These are phyloP conservation scores for Aptenodytes patagonicus DNA, from an alignment of 2,113 vertebrate genomes.

Conservation along the genomic window DNA sequence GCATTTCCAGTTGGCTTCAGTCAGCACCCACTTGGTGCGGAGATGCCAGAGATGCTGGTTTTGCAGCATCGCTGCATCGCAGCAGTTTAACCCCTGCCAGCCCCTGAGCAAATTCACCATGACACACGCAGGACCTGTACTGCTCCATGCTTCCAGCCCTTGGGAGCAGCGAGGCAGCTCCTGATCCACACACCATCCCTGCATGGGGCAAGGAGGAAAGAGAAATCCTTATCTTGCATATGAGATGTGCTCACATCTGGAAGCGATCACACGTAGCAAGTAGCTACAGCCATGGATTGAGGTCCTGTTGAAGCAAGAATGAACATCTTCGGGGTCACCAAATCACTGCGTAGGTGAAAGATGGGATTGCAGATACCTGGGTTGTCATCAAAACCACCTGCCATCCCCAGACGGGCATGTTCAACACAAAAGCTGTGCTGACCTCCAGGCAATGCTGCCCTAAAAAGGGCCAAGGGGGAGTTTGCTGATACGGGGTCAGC, in stretches of 20 bases:
- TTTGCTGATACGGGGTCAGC: background rate
- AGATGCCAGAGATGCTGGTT: background rate
- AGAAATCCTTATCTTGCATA: background rate
- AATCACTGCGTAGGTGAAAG: background rate
- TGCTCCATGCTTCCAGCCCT: background rate
- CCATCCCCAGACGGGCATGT: background rate
- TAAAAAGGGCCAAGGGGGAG: background rate
- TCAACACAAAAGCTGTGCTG: background rate
- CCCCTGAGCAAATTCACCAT: background rate
- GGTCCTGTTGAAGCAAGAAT: background rate
- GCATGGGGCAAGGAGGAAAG: background rate
- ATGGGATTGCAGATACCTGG: background rate
- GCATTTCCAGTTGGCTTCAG: background rate
- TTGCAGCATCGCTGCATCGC: background rate
- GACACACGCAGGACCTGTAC: rapidly evolving
- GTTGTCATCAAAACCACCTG: background rate
- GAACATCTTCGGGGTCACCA: background rate
- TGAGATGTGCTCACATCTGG: background rate
- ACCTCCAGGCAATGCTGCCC: background rate
- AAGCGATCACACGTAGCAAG: background rate
- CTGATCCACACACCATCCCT: background rate
- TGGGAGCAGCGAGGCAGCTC: background rate
- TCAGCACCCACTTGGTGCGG: background rate
- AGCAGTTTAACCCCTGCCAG: background rate
- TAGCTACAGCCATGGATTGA: background rate